Evolutionary conservation across 2,113 vertebrate species (phyloP).

Genomic region (Pica pica): DNA sequence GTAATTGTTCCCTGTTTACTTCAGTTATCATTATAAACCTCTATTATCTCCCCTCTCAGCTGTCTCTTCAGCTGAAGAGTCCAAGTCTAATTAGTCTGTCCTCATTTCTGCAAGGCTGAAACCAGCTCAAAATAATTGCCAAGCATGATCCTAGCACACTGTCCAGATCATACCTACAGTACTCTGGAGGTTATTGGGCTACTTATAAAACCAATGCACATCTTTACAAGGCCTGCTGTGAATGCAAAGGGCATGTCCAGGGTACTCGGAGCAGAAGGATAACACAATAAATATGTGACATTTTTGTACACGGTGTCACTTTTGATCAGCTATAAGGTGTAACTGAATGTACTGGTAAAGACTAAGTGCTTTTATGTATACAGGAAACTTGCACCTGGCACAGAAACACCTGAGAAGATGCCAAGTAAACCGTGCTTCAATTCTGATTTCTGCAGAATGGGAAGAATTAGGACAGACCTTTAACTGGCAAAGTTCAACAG

Average conservation of each 20-base stretch:
- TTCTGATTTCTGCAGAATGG: background rate
- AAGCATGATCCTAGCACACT: background rate
- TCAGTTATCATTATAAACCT: slow-evolving; percentile 1
- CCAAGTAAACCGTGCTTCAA: background rate
- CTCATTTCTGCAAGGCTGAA: slow-evolving; percentile 28
- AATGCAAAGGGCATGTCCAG: background rate
- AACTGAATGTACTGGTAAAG: background rate
- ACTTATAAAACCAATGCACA: background rate
- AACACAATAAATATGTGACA: background rate
- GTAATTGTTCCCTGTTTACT: slow-evolving; percentile 35
- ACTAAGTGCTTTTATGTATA: background rate
- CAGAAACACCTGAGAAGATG: background rate
- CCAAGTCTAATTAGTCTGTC: slow-evolving; percentile 28
- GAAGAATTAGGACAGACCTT: background rate
- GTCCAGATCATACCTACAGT: background rate
- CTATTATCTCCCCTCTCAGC: slow-evolving; percentile 17
- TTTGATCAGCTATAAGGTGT: background rate
- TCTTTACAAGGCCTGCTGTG: background rate
- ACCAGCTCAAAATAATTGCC: slow-evolving; percentile 29
- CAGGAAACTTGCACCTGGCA: background rate
- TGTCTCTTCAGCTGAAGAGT: slow-evolving; percentile 5
- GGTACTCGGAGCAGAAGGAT: background rate
- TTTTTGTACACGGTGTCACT: background rate
- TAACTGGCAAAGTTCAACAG: background rate
- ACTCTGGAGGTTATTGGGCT: background rate